Evolutionary conservation across 2,113 vertebrate species (phyloP).

Genomic region (Andinoacara biseriatus): DNA sequence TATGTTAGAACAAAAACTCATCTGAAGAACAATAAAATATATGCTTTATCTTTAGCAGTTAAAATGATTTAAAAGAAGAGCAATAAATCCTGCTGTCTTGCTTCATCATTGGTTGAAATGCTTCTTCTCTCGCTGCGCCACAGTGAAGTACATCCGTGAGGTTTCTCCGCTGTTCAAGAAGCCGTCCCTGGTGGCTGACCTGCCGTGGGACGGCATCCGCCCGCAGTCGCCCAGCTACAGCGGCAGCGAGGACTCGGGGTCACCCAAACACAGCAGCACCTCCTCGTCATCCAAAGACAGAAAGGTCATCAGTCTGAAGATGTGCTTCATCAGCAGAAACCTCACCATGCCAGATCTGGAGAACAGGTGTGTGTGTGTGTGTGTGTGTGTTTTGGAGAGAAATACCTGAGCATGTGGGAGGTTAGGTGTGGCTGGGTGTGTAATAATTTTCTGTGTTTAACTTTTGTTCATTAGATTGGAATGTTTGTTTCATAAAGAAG

Average conservation of each 20-base stretch:
- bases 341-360: constrained; percentile 97
- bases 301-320: constrained; percentile 94
- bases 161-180: constrained; percentile 97
- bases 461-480: constrained; percentile 29
- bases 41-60: background rate
- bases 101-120: background rate
- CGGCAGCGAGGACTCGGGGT: constrained; percentile 89
- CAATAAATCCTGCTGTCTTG: too few species aligned
- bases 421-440: constrained; percentile 25
- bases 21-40: background rate
- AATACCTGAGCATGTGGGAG: constrained; percentile 15
- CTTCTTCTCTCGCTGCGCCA: background rate
- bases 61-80: background rate
- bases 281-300: constrained; percentile 81
- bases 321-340: constrained; percentile 95
- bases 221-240: constrained; percentile 88
- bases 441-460: background rate
- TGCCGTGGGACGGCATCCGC: constrained; percentile 88
- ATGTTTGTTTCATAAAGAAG: constrained; percentile 36
- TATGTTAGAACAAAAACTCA: background rate
- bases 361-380: constrained; percentile 81
- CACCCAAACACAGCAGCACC: constrained; percentile 83
- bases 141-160: constrained; percentile 96
- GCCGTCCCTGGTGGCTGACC: constrained; percentile 89
- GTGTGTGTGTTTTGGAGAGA: background rate